phyloP scores from a whole-genome alignment of 2,888 invertebrate species.

The Mamestra brassicae region DNA sequence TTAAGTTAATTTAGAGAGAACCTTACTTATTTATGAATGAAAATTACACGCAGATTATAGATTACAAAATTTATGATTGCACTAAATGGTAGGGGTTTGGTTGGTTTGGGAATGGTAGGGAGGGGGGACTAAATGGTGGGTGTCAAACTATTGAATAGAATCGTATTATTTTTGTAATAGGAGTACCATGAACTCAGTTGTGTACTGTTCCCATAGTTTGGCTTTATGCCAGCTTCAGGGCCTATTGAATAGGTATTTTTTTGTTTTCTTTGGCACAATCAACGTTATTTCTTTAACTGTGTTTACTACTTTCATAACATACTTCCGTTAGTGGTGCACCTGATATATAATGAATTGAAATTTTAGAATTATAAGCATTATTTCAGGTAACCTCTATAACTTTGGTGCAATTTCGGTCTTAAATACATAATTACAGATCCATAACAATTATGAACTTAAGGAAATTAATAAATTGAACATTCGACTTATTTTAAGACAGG shows the following conservation, averaged over 20 bases:
- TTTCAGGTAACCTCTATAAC: background rate
- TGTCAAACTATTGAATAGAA: background rate
- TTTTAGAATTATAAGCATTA: background rate
- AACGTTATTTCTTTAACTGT: background rate
- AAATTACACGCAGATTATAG: too few relatives aligned
- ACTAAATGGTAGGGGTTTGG: background rate
- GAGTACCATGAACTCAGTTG: background rate
- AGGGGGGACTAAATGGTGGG: too few relatives aligned
- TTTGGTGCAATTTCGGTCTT: background rate
- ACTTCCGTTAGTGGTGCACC: constrained; percentile 1
- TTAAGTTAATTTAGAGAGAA: background rate
- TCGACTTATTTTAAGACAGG: background rate
- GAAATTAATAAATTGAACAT: background rate
- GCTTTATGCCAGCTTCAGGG: constrained; percentile 34
- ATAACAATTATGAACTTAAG: too few relatives aligned
- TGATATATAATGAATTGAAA: background rate
- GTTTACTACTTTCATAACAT: constrained; percentile 12
- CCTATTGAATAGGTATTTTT: constrained; percentile 1
- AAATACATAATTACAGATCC: too few relatives aligned
- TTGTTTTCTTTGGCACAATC: constrained; percentile 34
- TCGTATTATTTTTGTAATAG: background rate
- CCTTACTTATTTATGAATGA: too few relatives aligned
- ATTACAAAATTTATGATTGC: background rate
- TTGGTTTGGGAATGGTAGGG: too few relatives aligned
- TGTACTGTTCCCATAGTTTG: constrained; percentile 22